These are phyloP conservation scores for Scomber japonicus DNA, from an alignment of 2,113 vertebrate species.

Conservation along the genomic window DNA sequence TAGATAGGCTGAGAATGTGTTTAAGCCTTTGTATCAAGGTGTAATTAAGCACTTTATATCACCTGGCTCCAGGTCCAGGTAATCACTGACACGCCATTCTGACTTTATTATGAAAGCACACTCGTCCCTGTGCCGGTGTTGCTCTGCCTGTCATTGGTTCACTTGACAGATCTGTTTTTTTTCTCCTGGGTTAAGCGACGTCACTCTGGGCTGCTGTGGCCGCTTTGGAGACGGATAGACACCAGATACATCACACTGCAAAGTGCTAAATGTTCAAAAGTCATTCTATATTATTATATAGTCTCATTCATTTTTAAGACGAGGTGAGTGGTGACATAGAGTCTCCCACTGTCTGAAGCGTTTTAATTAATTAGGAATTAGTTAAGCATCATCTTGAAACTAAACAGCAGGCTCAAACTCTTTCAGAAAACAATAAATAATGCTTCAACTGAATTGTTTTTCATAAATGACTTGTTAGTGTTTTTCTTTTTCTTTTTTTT, in stretches of 20 bases:
- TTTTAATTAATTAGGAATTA: not conserved
- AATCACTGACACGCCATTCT: too few relatives aligned
- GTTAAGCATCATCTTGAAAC: not conserved
- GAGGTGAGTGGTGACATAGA: not conserved
- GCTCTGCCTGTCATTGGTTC: not conserved
- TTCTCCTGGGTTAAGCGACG: constrained; percentile 69
- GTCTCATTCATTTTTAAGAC: not conserved
- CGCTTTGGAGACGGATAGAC: constrained; percentile 18
- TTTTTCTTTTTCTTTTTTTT: not conserved
- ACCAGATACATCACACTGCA: constrained; percentile 13
- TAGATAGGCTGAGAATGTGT: not conserved
- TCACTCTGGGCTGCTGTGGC: constrained; percentile 67
- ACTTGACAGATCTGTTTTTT: constrained; percentile 33
- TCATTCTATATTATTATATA: not conserved
- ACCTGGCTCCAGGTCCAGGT: not conserved
- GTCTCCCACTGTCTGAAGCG: not conserved
- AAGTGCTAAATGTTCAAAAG: constrained; percentile 1
- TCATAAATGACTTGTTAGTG: not conserved
- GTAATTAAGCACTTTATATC: too few relatives aligned
- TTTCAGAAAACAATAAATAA: not conserved
- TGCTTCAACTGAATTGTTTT: not conserved
- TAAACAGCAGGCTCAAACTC: not conserved
- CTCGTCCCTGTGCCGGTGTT: not conserved
- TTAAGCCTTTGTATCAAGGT: too few relatives aligned
- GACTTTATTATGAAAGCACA: constrained; percentile 38